Percentiles rank a stretch among this genome's conserved stretches.
Evolutionary conservation across 2,797 vertebrate genomes (phyloP).

Genomic region (Spea hammondii): DNA sequence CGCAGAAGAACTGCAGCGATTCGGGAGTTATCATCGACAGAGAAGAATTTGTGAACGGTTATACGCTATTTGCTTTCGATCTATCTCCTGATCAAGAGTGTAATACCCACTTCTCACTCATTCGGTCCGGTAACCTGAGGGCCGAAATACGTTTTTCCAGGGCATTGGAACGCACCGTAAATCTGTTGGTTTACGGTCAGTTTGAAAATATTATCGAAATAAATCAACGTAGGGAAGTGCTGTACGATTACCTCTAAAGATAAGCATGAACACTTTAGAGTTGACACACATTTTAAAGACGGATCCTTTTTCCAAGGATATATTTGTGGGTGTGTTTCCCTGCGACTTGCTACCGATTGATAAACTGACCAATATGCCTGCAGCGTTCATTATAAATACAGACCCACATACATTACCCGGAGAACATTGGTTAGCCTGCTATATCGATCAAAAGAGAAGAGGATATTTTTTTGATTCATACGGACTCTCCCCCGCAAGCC

Average conservation of each 20-base stretch:
- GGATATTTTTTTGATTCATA: too few species aligned
- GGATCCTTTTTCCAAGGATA: neutral
- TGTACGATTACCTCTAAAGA: neutral
- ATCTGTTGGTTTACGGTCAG: neutral
- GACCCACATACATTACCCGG: too few species aligned
- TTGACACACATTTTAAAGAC: neutral
- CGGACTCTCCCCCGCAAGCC: too few species aligned
- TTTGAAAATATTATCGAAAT: neutral
- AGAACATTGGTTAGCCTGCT: too few species aligned
- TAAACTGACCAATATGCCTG: neutral
- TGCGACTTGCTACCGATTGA: neutral
- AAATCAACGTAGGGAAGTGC: neutral
- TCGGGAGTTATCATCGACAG: neutral
- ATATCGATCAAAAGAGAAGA: too few species aligned
- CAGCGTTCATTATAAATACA: conserved; percentile 1
- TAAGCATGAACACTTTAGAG: neutral
- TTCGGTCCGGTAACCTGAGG: neutral
- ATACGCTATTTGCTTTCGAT: conserved; percentile 20
- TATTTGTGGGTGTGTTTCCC: neutral
- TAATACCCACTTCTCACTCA: neutral
- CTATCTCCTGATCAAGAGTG: conserved; percentile 3
- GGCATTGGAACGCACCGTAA: neutral
- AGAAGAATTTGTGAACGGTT: neutral
- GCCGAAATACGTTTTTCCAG: conserved; percentile 5
- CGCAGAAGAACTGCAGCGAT: neutral